phyloP scores from a whole-genome alignment of 2,113 vertebrate genomes.

The Anolis sagrei region DNA sequence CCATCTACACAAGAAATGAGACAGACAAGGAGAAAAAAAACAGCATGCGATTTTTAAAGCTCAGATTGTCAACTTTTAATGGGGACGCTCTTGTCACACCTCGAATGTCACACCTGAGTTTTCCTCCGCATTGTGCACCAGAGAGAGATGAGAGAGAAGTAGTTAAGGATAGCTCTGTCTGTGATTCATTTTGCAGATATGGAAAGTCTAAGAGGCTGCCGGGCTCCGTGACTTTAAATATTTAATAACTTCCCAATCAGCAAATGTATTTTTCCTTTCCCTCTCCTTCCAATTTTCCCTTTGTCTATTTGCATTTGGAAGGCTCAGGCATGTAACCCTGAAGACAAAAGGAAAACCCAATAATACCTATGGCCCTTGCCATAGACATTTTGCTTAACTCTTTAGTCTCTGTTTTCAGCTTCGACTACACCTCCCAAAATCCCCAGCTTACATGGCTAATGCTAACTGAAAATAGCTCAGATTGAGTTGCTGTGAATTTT shows the following conservation, averaged over 20 bases:
- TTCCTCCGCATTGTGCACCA: background rate
- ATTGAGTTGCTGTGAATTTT: background rate
- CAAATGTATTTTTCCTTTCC: background rate
- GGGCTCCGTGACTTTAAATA: constrained; percentile 1
- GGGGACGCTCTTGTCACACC: constrained; percentile 11
- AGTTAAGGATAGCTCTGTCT: background rate
- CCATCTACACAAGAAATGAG: background rate
- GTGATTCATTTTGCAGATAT: constrained; percentile 16
- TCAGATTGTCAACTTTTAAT: constrained; percentile 12
- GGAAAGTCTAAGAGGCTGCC: constrained; percentile 3
- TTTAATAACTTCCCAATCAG: constrained; percentile 20
- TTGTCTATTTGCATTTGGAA: constrained; percentile 13
- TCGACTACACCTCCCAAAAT: background rate
- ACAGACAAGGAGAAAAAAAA: background rate
- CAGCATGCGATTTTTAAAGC: background rate
- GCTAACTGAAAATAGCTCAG: background rate
- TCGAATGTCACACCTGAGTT: constrained; percentile 4
- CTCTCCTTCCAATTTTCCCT: background rate
- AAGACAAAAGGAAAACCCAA: background rate
- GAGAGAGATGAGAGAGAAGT: background rate
- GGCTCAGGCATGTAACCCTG: background rate
- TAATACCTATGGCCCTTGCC: background rate
- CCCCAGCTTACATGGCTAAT: background rate
- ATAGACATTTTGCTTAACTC: too few species aligned
- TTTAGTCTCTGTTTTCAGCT: too few species aligned